These are phyloP conservation scores for Synergus japonicus DNA, from an alignment of 2,888 invertebrate genomes.

Conservation along the genomic window DNA sequence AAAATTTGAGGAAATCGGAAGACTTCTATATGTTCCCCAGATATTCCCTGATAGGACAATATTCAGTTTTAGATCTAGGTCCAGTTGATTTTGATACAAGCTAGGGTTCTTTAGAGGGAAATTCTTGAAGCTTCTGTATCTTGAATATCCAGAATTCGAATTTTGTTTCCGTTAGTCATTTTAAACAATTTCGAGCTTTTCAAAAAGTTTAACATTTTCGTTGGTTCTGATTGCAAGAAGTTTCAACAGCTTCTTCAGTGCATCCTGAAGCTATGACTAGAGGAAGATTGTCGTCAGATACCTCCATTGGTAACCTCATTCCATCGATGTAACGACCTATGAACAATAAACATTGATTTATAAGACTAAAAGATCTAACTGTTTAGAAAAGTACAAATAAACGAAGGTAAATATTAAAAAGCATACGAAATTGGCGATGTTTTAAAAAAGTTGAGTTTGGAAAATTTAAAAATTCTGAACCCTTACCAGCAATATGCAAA, in stretches of 20 bases:
- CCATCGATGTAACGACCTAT: constrained; percentile 54
- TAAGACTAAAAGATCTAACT: not conserved
- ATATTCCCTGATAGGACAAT: constrained; percentile 75
- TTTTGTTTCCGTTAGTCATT: constrained; percentile 81
- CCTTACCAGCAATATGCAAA: no score
- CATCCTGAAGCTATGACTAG: constrained; percentile 87
- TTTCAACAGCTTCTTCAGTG: constrained; percentile 85
- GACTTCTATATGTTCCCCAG: constrained; percentile 26
- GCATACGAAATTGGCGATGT: no score
- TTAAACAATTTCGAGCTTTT: constrained; percentile 34
- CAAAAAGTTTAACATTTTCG: not conserved
- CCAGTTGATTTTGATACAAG: constrained; percentile 83
- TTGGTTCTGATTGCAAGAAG: constrained; percentile 50
- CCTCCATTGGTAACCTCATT: constrained; percentile 78
- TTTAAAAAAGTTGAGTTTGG: no score
- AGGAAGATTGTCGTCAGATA: constrained; percentile 82
- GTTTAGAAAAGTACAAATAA: no score
- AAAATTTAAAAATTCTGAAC: no score
- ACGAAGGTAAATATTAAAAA: no score
- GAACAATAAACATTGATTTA: not conserved
- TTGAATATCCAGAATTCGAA: constrained; percentile 81
- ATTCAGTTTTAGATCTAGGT: constrained; percentile 88
- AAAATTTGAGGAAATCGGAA: not conserved
- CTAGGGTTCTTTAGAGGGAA: constrained; percentile 79
- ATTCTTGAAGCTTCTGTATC: constrained; percentile 82